These are phyloP conservation scores for Dorcus hopei DNA, from an alignment of 2,888 invertebrate genomes.

Conservation along the genomic window DNA sequence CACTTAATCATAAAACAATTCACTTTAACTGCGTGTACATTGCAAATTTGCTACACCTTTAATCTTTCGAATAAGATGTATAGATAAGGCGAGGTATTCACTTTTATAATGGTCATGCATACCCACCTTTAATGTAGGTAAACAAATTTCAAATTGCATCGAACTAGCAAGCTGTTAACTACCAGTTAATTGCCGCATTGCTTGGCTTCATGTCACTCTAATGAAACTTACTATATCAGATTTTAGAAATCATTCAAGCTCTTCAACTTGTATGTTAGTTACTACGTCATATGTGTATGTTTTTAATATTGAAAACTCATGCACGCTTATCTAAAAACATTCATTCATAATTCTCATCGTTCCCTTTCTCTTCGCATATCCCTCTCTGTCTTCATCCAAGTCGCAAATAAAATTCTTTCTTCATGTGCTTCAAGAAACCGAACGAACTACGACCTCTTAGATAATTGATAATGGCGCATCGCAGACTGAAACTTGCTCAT, in stretches of 20 bases:
- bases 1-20: constrained; percentile 42
- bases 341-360: too few relatives aligned
- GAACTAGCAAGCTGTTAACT: not conserved
- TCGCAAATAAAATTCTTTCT: too few relatives aligned
- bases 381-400: too few relatives aligned
- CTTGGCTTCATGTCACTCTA: constrained; percentile 1
- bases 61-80: constrained; percentile 27
- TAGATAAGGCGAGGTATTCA: constrained; percentile 25
- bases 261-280: too few relatives aligned
- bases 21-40: constrained; percentile 31
- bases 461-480: too few relatives aligned
- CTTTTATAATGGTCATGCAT: constrained; percentile 16
- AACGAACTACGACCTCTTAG: too few relatives aligned
- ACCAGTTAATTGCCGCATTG: not conserved
- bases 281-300: too few relatives aligned
- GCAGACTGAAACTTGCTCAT: too few relatives aligned
- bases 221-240: not conserved
- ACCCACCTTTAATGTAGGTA: constrained; percentile 19
- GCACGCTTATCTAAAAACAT: too few relatives aligned
- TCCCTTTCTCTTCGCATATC: too few relatives aligned
- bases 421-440: too few relatives aligned
- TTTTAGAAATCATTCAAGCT: not conserved
- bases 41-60: constrained; percentile 33
- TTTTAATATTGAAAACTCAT: too few relatives aligned
- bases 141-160: constrained; percentile 9